Conservation (phyloP, 1,140 invertebrate species). For the Sweltsa coloradensis region DNA sequence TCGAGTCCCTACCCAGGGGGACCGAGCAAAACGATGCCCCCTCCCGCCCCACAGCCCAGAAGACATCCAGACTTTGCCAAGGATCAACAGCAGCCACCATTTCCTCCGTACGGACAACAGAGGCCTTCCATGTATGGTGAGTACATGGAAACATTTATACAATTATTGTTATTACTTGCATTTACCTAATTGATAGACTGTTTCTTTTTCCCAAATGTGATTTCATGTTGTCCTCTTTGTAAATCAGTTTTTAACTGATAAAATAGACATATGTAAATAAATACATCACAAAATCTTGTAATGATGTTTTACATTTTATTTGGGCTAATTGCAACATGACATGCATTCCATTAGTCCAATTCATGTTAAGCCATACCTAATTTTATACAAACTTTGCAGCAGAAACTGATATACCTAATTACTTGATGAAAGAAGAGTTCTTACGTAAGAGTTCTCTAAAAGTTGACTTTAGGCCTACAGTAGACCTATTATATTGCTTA, state of each 20-base stretch:
- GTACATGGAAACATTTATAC: constrained; percentile 2
- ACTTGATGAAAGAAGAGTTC: too few species aligned
- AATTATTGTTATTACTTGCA: constrained; percentile 1
- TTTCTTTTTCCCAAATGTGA: constrained; percentile 12
- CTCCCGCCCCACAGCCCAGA: constrained; percentile 52
- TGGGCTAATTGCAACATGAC: too few species aligned
- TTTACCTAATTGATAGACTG: background rate
- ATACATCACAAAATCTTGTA: too few species aligned
- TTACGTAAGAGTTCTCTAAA: too few species aligned
- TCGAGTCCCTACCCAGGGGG: constrained; percentile 31
- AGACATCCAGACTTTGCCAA: constrained; percentile 77
- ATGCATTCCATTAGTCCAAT: too few species aligned
- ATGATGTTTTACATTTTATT: too few species aligned
- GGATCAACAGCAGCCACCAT: constrained; percentile 37
- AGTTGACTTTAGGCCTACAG: too few species aligned
- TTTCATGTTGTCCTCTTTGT: constrained; percentile 10
- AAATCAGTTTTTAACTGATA: background rate
- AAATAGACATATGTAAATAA: too few species aligned
- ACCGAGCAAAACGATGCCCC: constrained; percentile 49
- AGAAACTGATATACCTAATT: too few species aligned
- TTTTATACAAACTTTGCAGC: too few species aligned
- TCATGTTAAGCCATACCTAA: too few species aligned
- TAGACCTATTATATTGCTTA: too few species aligned
- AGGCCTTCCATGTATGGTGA: constrained; percentile 32
- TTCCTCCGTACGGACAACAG: constrained; percentile 37